These are phyloP conservation scores for Buathra laborator DNA, from an alignment of 2,888 invertebrate genomes.

Conservation along the genomic window DNA sequence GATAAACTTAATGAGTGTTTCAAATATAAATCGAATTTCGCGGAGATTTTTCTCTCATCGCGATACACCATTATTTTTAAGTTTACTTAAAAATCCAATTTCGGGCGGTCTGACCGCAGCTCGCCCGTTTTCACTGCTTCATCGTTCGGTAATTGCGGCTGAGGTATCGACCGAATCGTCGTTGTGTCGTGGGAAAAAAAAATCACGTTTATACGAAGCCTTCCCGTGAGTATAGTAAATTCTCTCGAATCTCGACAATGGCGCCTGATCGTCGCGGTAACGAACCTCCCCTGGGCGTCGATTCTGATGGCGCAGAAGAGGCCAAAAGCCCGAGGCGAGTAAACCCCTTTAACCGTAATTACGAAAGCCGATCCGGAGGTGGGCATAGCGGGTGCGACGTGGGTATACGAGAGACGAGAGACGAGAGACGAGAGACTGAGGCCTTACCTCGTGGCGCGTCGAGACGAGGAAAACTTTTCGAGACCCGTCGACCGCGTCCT, in stretches of 20 bases:
- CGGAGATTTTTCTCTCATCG: background rate
- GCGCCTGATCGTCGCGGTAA: constrained; percentile 31
- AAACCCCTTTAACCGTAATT: constrained; percentile 61
- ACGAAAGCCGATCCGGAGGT: constrained; percentile 56
- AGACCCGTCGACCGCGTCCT: constrained; percentile 65
- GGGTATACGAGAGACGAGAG: background rate
- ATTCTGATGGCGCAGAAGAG: constrained; percentile 25
- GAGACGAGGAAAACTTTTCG: constrained; percentile 66
- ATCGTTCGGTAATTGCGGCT: background rate
- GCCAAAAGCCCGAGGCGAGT: constrained; percentile 51
- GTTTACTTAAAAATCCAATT: background rate
- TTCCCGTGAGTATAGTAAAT: constrained; percentile 19
- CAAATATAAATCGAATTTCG: background rate
- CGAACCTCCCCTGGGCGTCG: constrained; percentile 24
- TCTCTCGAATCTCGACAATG: constrained; percentile 33
- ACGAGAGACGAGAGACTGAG: background rate
- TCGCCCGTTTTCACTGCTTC: background rate
- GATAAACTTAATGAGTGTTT: background rate
- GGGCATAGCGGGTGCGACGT: constrained; percentile 32
- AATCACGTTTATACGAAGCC: constrained; percentile 17
- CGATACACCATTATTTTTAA: background rate
- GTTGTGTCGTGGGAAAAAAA: constrained; percentile 3
- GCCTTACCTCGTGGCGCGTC: constrained; percentile 20
- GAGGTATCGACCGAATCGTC: background rate
- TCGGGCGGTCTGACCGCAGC: background rate